Evolutionary conservation across 2,888 invertebrate species (phyloP).

Genomic region (Himalopsyche anomala): DNA sequence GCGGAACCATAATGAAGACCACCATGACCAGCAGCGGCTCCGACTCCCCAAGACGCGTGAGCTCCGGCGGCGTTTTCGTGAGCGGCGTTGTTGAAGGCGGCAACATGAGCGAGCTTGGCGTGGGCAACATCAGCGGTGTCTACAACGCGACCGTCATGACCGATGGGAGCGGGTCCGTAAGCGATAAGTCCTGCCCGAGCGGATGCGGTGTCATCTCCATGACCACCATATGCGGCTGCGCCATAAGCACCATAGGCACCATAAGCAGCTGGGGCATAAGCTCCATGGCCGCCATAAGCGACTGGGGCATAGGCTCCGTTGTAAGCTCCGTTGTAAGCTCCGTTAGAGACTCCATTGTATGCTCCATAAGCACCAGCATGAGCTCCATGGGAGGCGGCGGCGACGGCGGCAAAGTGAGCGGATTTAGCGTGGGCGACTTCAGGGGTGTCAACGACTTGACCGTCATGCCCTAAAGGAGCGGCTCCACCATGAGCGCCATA

Average conservation of each 20-base stretch:
- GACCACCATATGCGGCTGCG: neutral
- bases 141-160: conserved; percentile 61
- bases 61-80: conserved; percentile 52
- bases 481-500: conserved; percentile 43
- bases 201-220: neutral
- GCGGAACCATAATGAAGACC: conserved; percentile 38
- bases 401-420: conserved; percentile 69
- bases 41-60: conserved; percentile 46
- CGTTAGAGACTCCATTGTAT: conserved; percentile 71
- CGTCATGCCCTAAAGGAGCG: conserved; percentile 60
- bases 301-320: conserved; percentile 12
- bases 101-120: conserved; percentile 54
- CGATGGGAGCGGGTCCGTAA: conserved; percentile 55
- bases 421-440: conserved; percentile 67
- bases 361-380: conserved; percentile 70
- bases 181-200: conserved; percentile 8
- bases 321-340: neutral
- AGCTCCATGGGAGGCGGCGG: conserved; percentile 52
- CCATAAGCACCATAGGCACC: conserved; percentile 46
- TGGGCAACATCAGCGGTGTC: conserved; percentile 55
- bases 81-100: conserved; percentile 66
- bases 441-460: conserved; percentile 67
- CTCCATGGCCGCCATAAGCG: neutral
- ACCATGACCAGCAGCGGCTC: conserved; percentile 47
- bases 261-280: conserved; percentile 1